Evolutionary conservation across 2,113 vertebrate species (phyloP).

Genomic region (Podarcis cretensis): DNA sequence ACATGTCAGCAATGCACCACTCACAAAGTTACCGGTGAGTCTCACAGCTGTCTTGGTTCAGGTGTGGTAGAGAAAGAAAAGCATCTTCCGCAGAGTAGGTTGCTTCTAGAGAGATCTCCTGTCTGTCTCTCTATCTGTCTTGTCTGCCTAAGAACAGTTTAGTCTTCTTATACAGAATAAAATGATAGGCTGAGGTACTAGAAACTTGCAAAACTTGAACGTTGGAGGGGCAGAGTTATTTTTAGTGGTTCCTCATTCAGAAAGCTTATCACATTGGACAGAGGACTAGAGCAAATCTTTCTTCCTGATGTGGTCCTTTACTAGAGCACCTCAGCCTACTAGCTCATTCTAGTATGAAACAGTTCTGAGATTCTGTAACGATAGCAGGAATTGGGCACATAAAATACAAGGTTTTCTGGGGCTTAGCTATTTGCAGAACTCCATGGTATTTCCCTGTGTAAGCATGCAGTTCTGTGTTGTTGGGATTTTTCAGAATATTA

Average conservation of each 20-base stretch:
- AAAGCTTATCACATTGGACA: background rate
- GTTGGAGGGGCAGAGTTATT: background rate
- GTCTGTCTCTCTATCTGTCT: background rate
- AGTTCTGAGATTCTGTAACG: background rate
- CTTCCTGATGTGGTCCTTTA: background rate
- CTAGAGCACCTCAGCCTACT: background rate
- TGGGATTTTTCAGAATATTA: background rate
- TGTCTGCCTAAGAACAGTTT: background rate
- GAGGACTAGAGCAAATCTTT: background rate
- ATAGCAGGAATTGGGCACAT: background rate
- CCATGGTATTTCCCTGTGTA: background rate
- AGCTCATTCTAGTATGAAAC: background rate
- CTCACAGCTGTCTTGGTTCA: background rate
- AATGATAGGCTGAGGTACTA: background rate
- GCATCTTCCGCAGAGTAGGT: background rate
- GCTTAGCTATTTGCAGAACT: background rate
- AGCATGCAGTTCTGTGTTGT: background rate
- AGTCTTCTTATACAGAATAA: background rate
- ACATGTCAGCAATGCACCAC: constrained; percentile 96
- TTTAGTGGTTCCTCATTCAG: background rate
- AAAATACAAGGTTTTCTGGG: background rate
- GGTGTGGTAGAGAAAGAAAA: background rate
- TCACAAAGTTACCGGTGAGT: constrained; percentile 92
- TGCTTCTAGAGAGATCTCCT: background rate
- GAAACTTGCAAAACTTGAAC: no score